Base-by-base conservation (phyloP, 2,888 invertebrate genomes). In the Noctua pronuba region DNA sequence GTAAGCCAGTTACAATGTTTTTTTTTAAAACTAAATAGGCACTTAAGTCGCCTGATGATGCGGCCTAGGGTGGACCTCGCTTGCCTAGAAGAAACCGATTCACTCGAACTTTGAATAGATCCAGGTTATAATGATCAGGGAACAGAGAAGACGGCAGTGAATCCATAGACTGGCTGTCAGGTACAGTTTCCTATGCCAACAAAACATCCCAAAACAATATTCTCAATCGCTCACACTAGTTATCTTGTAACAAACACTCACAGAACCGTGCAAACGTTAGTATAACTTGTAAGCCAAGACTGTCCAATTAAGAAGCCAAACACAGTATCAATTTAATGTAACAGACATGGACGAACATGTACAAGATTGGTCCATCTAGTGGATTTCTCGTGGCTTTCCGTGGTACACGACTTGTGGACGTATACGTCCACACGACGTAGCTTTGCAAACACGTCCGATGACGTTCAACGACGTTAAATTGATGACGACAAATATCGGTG, bases 271-370 rank as follows among this genome's bases (percentile, higher is more conserved):
- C 58, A 73, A 75, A 77, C 77, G 38, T 74, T 35, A 64, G 73
- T 76, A 68, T 81, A 44, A 86, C 86, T 88, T 86, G 89, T 89
- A 89, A 90, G 86, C 88, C 89, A 89, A 91, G 91, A 89, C 88
- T 88, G 89, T 91, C 92, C 93, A 93, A 93, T 93, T 93, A 94
- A 93, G 93, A 93, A 93, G 89, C 90, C 91, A 91, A 91, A 91
- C 92, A 92, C 91, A 89, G 90, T 91, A 92, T 94, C 95, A 94
- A 95, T 96, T 95, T 95, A 94, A 91, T 94, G 93, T 92, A 93
- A 95, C 94, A 94, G 94, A 93, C 94, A 92, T 91, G 91, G 89
- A 75, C 85, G 90, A 86, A 87, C 89, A 87, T 90, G 90, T 89
- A 88, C 88, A 88, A 88, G 88, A 88, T 88, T 80, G 94, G 93